Conservation (phyloP, 1,140 invertebrate genomes). For the Scaptomyza hsui region DNA sequence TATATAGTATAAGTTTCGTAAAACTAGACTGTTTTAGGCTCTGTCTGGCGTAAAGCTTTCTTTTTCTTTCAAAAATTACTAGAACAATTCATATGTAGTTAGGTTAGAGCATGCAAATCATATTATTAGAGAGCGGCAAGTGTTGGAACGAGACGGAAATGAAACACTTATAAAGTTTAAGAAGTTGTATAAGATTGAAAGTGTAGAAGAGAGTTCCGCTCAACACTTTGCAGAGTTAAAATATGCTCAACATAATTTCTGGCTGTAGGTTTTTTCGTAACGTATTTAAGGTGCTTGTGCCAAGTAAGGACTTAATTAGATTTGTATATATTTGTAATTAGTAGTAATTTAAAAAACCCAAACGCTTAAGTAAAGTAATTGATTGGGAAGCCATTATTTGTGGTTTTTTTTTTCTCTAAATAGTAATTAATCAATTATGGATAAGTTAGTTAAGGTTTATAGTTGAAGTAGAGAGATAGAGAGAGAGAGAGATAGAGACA, state of each 20-base stretch:
- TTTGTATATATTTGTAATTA: constrained; percentile 46
- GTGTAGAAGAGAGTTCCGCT: neutral
- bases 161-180: neutral
- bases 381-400: constrained; percentile 69
- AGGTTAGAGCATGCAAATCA: constrained; percentile 42
- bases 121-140: constrained; percentile 22
- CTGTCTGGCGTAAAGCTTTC: constrained; percentile 41
- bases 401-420: constrained; percentile 50
- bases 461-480: constrained; percentile 49
- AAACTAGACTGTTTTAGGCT: constrained; percentile 41
- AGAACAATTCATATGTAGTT: constrained; percentile 28
- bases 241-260: constrained; percentile 22
- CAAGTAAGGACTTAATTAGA: constrained; percentile 49
- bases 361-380: constrained; percentile 70
- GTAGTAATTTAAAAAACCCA: constrained; percentile 58
- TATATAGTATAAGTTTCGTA: constrained; percentile 59
- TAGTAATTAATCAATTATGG: constrained; percentile 62
- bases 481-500: constrained; percentile 35
- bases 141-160: neutral
- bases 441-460: constrained; percentile 57
- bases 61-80: constrained; percentile 18
- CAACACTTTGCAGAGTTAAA: constrained; percentile 20
- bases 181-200: constrained; percentile 5
- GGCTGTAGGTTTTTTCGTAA: constrained; percentile 22
- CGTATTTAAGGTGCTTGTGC: constrained; percentile 60